Conservation (phyloP, 2,888 invertebrate species). For the Laothoe populi region DNA sequence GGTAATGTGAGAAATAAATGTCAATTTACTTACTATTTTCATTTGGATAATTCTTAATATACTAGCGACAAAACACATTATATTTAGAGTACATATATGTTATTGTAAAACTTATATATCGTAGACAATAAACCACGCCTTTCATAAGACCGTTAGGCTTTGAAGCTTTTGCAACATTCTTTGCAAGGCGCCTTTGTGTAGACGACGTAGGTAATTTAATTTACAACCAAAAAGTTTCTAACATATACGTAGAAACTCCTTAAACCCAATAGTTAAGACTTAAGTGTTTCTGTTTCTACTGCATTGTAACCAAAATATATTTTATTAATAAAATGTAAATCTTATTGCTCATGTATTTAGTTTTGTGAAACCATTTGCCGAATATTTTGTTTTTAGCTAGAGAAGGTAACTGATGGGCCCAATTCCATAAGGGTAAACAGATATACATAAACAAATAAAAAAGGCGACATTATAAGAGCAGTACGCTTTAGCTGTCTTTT, state of each 20-base stretch:
- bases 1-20: slow-evolving; percentile 17
- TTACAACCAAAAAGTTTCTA: slow-evolving; percentile 8
- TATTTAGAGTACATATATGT: slow-evolving; percentile 8
- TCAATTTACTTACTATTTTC: slow-evolving; percentile 24
- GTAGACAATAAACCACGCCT: slow-evolving; percentile 9
- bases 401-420: neutral
- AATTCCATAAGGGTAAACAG: neutral
- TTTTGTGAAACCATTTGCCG: slow-evolving; percentile 4
- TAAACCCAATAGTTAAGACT: neutral
- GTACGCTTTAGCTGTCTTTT: neutral
- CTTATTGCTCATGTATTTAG: slow-evolving; percentile 4
- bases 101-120: slow-evolving; percentile 13
- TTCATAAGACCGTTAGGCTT: neutral
- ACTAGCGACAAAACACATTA: neutral
- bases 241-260: neutral
- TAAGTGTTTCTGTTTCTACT: neutral
- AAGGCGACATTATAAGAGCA: no score
- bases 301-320: slow-evolving; percentile 3
- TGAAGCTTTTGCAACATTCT: slow-evolving; percentile 1
- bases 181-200: neutral
- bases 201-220: neutral
- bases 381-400: slow-evolving; percentile 6
- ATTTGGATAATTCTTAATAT: slow-evolving; percentile 15
- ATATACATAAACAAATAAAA: no score
- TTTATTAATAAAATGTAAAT: slow-evolving; percentile 1